Conservation (phyloP, 2,888 invertebrate species). For the Drosophila multiciliata region DNA sequence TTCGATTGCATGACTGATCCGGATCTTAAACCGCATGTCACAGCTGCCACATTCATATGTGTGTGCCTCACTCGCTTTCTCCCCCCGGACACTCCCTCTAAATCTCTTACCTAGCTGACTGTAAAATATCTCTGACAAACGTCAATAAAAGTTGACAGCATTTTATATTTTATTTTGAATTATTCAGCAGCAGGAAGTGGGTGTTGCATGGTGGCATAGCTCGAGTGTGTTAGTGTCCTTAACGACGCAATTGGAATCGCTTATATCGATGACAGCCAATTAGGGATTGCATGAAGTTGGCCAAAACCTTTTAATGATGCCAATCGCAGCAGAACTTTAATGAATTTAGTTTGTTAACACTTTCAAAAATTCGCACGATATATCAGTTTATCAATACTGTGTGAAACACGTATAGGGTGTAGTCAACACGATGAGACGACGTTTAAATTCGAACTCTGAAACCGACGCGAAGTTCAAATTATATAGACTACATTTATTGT, state of each 20-base stretch:
- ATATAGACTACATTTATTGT: too few relatives aligned
- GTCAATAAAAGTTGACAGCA: slow-evolving; percentile 56
- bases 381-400: slow-evolving; percentile 33
- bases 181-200: slow-evolving; percentile 36
- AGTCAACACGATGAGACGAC: too few relatives aligned
- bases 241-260: slow-evolving; percentile 16
- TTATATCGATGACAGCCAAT: slow-evolving; percentile 39
- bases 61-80: background rate
- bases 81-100: background rate
- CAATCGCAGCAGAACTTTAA: slow-evolving; percentile 9
- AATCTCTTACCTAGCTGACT: slow-evolving; percentile 29
- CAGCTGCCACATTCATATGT: slow-evolving; percentile 41
- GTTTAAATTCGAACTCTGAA: too few relatives aligned
- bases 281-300: slow-evolving; percentile 16
- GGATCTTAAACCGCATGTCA: slow-evolving; percentile 50
- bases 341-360: slow-evolving; percentile 25
- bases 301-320: slow-evolving; percentile 29
- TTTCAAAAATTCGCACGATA: slow-evolving; percentile 21
- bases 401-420: too few relatives aligned
- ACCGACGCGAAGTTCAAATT: too few relatives aligned
- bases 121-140: slow-evolving; percentile 12
- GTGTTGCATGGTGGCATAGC: background rate
- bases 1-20: slow-evolving; percentile 58
- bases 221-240: background rate
- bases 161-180: slow-evolving; percentile 56